Conservation (phyloP, 2,113 vertebrate species). For the Gobius niger region DNA sequence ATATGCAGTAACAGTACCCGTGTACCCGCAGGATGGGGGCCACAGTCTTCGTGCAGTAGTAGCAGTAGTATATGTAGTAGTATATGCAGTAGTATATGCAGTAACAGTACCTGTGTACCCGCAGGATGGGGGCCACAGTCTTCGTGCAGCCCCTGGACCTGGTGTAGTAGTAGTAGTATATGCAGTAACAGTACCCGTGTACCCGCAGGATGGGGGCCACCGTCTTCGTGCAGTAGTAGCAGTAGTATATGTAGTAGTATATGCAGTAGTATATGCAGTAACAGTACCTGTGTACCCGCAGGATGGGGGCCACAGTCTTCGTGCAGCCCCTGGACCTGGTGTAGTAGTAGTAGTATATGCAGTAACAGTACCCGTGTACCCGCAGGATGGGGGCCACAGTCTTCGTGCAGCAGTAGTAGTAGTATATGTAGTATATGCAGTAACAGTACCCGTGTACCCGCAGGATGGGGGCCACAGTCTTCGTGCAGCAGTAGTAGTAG, state of each 20-base stretch:
- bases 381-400: slow-evolving; percentile 34
- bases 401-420: not conserved
- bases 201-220: slow-evolving; percentile 86
- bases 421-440: not conserved
- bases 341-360: not conserved
- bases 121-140: slow-evolving; percentile 30
- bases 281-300: too few relatives aligned
- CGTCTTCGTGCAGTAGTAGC: slow-evolving; percentile 86
- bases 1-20: too few relatives aligned
- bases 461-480: slow-evolving; percentile 90
- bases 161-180: slow-evolving; percentile 4
- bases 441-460: not conserved
- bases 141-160: slow-evolving; percentile 76
- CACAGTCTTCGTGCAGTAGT: not conserved
- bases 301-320: too few relatives aligned
- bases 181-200: not conserved
- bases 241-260: slow-evolving; percentile 49
- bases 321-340: too few relatives aligned
- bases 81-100: not conserved
- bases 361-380: too few relatives aligned
- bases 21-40: slow-evolving; percentile 31
- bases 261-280: slow-evolving; percentile 68
- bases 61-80: not conserved
- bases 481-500: slow-evolving; percentile 73
- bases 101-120: too few relatives aligned